Evolutionary conservation across 2,888 invertebrate species (phyloP), one percentile per base, ranked within the genome.

Genomic region (Sialis fuliginosa): DNA sequence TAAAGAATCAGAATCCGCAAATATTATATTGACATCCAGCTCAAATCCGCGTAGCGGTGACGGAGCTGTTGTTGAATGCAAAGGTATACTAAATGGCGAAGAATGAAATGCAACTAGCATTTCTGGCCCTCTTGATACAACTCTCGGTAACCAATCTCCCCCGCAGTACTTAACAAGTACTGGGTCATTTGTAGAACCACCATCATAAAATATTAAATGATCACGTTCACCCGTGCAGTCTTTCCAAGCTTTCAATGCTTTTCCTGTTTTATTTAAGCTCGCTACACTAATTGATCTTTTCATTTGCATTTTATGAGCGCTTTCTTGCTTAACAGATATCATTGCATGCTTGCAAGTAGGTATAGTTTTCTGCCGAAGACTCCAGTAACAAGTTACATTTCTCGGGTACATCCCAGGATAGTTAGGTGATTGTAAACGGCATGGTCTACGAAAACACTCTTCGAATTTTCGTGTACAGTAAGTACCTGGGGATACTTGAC

Each of bases 351-450:
- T 89, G 65, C 89, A 89, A 41, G 84, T 86, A 9, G 89, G 87
- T 51, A 87, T 81, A 59, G 80, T 80, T 62, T 86, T 82, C 65
- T 90, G 87, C 37, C 87, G 74, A 53, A 90, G 70, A 52, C 85
- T 86, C 75, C 89, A 88, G 63, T 87, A 83, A 65, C 93, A 95
- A 50, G 89, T 87, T 30, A 92, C 89, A 66, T 92, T 92, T 53
- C 91, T 69, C 6, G 81, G 82, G 58, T 82, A 82, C 75, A 89
- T 85, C 49, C 89, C 89, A 8, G 90, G 90, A 62, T 88, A 91
- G 66, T 90, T 90, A 45, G 91, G 90, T 54, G 86, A 87, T 66
- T 90, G 90, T 52, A 90, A 70, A 45, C 86, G 79, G 62, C 91
- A 90, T 50, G 81, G 79, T 60, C 85, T 86, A 51, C 83, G 76